Conservation (phyloP, 2,888 invertebrate genomes). For the Slavum lentiscoides region DNA sequence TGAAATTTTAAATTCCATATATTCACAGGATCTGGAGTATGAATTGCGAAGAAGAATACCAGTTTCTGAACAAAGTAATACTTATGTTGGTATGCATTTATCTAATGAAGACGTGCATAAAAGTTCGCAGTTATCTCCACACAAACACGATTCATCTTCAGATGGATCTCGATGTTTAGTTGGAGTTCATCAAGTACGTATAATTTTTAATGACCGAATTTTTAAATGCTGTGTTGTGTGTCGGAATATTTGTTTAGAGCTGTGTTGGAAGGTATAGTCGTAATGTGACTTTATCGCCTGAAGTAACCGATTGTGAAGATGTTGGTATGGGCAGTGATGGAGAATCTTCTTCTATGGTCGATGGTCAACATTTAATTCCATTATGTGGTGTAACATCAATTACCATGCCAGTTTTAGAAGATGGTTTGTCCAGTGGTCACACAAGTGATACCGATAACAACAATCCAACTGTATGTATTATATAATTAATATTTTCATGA, state of each 20-base stretch:
- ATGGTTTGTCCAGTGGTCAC: conserved; percentile 91
- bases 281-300: conserved; percentile 87
- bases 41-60: conserved; percentile 68
- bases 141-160: conserved; percentile 55
- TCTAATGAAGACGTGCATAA: conserved; percentile 62
- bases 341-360: conserved; percentile 72
- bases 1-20: not conserved
- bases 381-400: conserved; percentile 47
- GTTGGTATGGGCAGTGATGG: conserved; percentile 76
- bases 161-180: conserved; percentile 45
- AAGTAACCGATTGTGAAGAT: conserved; percentile 90
- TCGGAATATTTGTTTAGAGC: conserved; percentile 30
- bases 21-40: conserved; percentile 68
- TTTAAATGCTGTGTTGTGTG: conserved; percentile 58
- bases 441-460: conserved; percentile 91
- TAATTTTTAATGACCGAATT: not conserved
- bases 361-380: conserved; percentile 66
- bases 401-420: conserved; percentile 89
- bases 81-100: conserved; percentile 75
- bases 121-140: conserved; percentile 56
- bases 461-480: conserved; percentile 68
- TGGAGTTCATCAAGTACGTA: conserved; percentile 42
- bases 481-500: not conserved
- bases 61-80: conserved; percentile 67
- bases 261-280: conserved; percentile 66